These are phyloP conservation scores for Caracal caracal DNA, from an alignment of 2,113 vertebrate genomes.

Conservation along the genomic window DNA sequence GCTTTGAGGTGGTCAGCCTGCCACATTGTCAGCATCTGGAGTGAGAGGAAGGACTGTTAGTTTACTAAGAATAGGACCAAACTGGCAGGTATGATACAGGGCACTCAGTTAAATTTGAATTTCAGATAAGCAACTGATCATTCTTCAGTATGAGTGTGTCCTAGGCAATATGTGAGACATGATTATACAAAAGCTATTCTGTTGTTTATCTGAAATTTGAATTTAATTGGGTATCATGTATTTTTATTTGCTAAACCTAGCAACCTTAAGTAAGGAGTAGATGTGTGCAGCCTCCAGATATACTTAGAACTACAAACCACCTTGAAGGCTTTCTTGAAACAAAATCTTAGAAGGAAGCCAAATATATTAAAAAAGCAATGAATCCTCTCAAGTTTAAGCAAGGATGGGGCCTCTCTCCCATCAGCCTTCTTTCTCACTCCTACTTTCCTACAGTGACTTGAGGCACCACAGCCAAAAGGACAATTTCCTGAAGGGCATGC, in stretches of 20 bases:
- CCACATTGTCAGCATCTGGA: neutral
- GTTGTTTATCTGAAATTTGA: neutral
- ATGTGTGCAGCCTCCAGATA: neutral
- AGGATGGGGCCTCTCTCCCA: neutral
- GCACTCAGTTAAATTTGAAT: neutral
- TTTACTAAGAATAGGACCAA: too few species aligned
- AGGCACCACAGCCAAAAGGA: neutral
- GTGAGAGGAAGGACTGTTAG: neutral
- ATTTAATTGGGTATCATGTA: neutral
- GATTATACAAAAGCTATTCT: neutral
- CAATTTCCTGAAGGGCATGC: neutral
- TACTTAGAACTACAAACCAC: neutral
- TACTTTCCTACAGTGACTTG: neutral
- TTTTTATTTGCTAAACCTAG: neutral
- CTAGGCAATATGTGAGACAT: neutral
- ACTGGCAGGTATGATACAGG: neutral
- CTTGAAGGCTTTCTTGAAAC: neutral
- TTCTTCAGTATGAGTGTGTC: neutral
- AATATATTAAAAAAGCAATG: neutral
- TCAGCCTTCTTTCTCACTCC: neutral
- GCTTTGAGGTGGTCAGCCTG: neutral
- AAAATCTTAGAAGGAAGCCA: conserved; percentile 1
- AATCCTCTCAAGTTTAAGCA: neutral
- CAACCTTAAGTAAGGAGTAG: neutral
- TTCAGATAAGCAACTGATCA: neutral